Conservation (phyloP, 2,797 vertebrate species). For the Fringilla coelebs region DNA sequence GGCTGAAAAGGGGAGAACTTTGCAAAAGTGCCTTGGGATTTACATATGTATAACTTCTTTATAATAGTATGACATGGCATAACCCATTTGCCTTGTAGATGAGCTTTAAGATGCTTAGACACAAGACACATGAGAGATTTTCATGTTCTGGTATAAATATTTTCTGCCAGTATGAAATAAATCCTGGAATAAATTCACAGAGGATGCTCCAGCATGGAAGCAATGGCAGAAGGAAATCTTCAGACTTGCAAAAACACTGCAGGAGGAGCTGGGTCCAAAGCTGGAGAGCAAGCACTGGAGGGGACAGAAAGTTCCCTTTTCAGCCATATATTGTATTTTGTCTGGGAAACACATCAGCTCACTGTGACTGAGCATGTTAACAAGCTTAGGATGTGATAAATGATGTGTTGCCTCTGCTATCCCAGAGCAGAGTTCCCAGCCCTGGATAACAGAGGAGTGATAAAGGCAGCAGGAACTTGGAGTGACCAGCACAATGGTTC, state of each 20-base stretch:
- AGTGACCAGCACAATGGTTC: not conserved
- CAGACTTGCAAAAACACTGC: not conserved
- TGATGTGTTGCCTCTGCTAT: not conserved
- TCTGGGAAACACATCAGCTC: not conserved
- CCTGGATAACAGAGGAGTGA: not conserved
- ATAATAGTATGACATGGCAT: not conserved
- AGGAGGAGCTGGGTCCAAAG: not conserved
- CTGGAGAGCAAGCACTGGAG: accelerated
- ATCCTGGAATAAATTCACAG: not conserved
- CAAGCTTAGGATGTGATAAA: not conserved
- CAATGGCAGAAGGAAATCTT: not conserved
- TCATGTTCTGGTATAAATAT: not conserved
- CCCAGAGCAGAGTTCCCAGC: not conserved
- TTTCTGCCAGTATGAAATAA: constrained; percentile 8
- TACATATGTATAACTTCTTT: not conserved
- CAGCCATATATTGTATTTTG: not conserved
- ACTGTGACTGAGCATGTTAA: not conserved
- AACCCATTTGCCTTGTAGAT: constrained; percentile 22
- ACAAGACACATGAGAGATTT: not conserved
- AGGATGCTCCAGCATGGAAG: not conserved
- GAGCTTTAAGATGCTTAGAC: not conserved
- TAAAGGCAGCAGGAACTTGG: not conserved
- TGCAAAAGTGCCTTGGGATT: not conserved
- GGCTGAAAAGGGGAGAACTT: not conserved
- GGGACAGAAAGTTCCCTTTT: not conserved